A percentile compares a stretch with the other conserved stretches of the same genome.
These are phyloP conservation scores for Anarsia innoxiella DNA, from an alignment of 2,888 invertebrate genomes.

Conservation along the genomic window DNA sequence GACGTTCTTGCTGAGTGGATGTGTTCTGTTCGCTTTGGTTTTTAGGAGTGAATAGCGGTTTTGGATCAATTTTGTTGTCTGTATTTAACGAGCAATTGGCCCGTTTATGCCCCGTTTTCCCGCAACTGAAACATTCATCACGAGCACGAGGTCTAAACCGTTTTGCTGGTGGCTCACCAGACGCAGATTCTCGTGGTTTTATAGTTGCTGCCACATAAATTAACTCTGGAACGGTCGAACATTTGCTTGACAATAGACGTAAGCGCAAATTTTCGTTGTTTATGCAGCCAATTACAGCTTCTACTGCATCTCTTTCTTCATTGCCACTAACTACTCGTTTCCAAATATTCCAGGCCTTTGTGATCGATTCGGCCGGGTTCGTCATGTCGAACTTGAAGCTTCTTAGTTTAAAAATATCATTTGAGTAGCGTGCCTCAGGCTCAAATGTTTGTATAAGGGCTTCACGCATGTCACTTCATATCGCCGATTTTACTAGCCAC, in stretches of 20 bases:
- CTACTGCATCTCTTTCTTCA: constrained; percentile 12
- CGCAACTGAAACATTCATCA: constrained; percentile 1
- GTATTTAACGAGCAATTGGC: neutral
- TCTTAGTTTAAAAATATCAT: too few relatives aligned
- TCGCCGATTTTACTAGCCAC: neutral
- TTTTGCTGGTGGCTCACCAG: neutral
- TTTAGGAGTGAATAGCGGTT: neutral
- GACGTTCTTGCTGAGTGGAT: too few relatives aligned
- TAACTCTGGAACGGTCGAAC: constrained; percentile 2
- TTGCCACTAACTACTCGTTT: constrained; percentile 11
- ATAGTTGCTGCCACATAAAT: constrained; percentile 1
- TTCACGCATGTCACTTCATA: neutral
- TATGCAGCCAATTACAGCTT: constrained; percentile 15
- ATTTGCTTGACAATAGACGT: too few relatives aligned
- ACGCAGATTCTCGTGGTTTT: neutral
- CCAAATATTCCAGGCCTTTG: constrained; percentile 14
- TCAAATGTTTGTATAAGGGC: neutral
- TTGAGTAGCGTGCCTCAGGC: too few relatives aligned
- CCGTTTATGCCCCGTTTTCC: neutral
- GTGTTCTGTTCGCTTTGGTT: too few relatives aligned
- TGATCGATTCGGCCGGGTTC: constrained; percentile 10
- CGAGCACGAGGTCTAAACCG: neutral
- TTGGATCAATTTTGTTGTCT: neutral
- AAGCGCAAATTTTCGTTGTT: constrained; percentile 11
- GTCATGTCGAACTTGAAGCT: constrained; percentile 14